phyloP scores from a whole-genome alignment of 2,888 invertebrate species.

The Rhyacophila evoluta region DNA sequence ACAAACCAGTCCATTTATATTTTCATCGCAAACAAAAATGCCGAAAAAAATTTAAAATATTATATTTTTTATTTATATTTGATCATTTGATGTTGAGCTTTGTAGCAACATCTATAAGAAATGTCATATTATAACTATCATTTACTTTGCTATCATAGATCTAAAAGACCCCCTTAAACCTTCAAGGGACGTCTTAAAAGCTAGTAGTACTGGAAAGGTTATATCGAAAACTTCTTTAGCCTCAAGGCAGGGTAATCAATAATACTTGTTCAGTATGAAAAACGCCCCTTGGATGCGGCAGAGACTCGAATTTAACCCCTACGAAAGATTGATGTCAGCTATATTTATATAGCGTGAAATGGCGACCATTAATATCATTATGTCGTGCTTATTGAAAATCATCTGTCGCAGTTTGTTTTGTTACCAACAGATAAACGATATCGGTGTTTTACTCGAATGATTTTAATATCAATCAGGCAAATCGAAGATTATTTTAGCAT shows the following conservation, averaged over 20 bases:
- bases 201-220: background rate
- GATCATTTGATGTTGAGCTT: no score
- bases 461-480: no score
- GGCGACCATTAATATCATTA: background rate
- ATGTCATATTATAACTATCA: background rate
- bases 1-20: no score
- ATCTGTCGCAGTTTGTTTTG: slow-evolving; percentile 1
- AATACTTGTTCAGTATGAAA: background rate
- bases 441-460: background rate
- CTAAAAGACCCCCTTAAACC: background rate
- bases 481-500: no score
- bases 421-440: background rate
- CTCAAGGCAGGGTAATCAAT: slow-evolving; percentile 11
- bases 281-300: background rate
- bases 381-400: slow-evolving; percentile 9
- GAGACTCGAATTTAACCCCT: slow-evolving; percentile 3
- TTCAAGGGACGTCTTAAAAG: background rate
- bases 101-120: no score
- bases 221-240: slow-evolving; percentile 1
- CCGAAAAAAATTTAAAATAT: no score
- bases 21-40: no score
- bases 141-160: background rate
- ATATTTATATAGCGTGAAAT: slow-evolving; percentile 14
- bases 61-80: no score
- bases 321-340: slow-evolving; percentile 12